These are phyloP conservation scores for Schizopygopsis pylzovi DNA, from an alignment of 2,797 vertebrate species.

Conservation along the genomic window DNA sequence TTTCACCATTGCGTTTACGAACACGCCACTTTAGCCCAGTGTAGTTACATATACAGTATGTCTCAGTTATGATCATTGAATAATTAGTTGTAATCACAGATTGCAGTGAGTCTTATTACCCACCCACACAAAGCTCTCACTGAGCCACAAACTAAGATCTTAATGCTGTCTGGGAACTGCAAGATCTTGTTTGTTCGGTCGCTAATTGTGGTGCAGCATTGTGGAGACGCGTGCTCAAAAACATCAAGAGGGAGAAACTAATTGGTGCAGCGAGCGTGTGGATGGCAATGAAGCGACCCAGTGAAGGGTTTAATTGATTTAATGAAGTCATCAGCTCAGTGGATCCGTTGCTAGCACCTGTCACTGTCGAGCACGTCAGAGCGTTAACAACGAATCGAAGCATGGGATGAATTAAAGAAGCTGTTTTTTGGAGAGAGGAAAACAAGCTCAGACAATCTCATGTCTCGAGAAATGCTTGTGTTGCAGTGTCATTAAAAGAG, in stretches of 20 bases:
- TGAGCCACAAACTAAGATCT: conserved; percentile 19
- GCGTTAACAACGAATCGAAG: conserved; percentile 5
- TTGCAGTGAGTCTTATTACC: neutral
- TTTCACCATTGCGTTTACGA: neutral
- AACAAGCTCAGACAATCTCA: conserved; percentile 5
- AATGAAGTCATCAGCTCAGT: conserved; percentile 53
- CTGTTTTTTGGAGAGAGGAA: conserved; percentile 16
- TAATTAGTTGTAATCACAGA: conserved; percentile 4
- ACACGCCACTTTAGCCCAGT: conserved; percentile 6
- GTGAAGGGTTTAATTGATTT: conserved; percentile 57
- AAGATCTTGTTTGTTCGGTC: conserved; percentile 27
- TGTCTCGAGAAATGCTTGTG: conserved; percentile 20
- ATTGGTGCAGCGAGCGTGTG: conserved; percentile 62
- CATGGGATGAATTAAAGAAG: conserved; percentile 6
- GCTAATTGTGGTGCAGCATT: conserved; percentile 31
- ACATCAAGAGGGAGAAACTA: conserved; percentile 56
- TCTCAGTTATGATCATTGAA: conserved; percentile 14
- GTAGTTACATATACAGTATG: neutral
- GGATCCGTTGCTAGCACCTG: conserved; percentile 44
- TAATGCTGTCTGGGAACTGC: conserved; percentile 29
- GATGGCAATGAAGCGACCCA: conserved; percentile 55
- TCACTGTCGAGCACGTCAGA: conserved; percentile 20
- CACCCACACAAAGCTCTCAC: conserved; percentile 17
- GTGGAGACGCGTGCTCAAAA: conserved; percentile 26
- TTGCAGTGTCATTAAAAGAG: conserved; percentile 8